Evolutionary conservation across 2,888 invertebrate species (phyloP).

Genomic region (Acholoe squamosa): DNA sequence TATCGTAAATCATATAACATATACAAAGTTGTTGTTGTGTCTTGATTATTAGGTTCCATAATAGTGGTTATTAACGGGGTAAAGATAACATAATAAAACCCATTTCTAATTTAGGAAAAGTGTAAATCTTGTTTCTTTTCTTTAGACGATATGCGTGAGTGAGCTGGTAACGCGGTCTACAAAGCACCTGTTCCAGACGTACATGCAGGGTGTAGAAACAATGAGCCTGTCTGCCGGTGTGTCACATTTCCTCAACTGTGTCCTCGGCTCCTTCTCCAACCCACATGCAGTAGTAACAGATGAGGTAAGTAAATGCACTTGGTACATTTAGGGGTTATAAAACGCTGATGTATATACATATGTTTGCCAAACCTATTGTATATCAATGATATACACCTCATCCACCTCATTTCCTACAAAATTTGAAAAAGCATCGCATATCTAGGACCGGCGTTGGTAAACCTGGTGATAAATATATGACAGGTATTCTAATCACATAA

Average conservation of each 20-base stretch:
- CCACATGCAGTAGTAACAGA: constrained; percentile 88
- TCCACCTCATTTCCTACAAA: too few species aligned
- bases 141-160: constrained; percentile 93
- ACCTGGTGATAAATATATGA: too few species aligned
- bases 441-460: too few species aligned
- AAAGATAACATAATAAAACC: background rate
- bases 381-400: too few species aligned
- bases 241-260: constrained; percentile 97
- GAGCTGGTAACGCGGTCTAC: constrained; percentile 94
- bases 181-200: constrained; percentile 96
- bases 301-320: constrained; percentile 86
- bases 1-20: too few species aligned
- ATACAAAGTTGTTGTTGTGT: too few species aligned
- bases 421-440: background rate
- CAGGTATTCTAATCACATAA: too few species aligned
- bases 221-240: constrained; percentile 95
- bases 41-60: background rate
- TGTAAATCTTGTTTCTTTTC: too few species aligned
- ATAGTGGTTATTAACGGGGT: background rate
- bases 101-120: background rate
- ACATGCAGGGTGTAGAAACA: constrained; percentile 95
- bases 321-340: too few species aligned
- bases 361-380: too few species aligned
- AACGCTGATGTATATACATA: too few species aligned
- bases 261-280: constrained; percentile 90